Evolutionary conservation across 2,888 invertebrate genomes (phyloP).

Genomic region (Trissolcus japonicus): DNA sequence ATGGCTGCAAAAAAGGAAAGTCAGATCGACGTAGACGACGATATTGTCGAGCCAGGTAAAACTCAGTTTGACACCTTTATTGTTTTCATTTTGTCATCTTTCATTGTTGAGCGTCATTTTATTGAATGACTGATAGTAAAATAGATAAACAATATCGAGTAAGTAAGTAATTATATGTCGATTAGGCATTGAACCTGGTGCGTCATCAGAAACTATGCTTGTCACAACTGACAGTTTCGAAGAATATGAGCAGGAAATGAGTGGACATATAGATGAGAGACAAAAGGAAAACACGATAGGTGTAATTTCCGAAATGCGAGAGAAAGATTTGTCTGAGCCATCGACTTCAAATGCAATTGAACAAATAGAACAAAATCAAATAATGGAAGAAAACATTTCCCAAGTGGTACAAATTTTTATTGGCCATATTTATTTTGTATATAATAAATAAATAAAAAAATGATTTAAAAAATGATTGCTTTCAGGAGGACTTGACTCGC

Average conservation of each 20-base stretch:
- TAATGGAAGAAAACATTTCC: slow-evolving; percentile 58
- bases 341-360: slow-evolving; percentile 57
- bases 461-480: no score
- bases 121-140: background rate
- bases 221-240: slow-evolving; percentile 85
- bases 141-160: background rate
- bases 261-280: slow-evolving; percentile 80
- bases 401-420: slow-evolving; percentile 58
- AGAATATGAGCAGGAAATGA: slow-evolving; percentile 83
- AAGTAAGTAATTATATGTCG: background rate
- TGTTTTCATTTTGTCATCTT: no score
- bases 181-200: slow-evolving; percentile 78
- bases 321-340: slow-evolving; percentile 76
- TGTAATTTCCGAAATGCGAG: slow-evolving; percentile 80
- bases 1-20: background rate
- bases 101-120: background rate
- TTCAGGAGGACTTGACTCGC: slow-evolving; percentile 71
- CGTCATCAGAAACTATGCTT: slow-evolving; percentile 82
- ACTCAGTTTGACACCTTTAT: background rate
- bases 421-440: background rate
- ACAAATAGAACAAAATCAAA: slow-evolving; percentile 56
- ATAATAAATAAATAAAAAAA: no score
- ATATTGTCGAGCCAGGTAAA: slow-evolving; percentile 3
- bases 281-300: slow-evolving; percentile 78
- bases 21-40: background rate